A percentile compares a stretch with the other conserved stretches of the same genome.
Evolutionary conservation across 2,797 vertebrate genomes (phyloP).

Genomic region (Chrysolophus pictus): DNA sequence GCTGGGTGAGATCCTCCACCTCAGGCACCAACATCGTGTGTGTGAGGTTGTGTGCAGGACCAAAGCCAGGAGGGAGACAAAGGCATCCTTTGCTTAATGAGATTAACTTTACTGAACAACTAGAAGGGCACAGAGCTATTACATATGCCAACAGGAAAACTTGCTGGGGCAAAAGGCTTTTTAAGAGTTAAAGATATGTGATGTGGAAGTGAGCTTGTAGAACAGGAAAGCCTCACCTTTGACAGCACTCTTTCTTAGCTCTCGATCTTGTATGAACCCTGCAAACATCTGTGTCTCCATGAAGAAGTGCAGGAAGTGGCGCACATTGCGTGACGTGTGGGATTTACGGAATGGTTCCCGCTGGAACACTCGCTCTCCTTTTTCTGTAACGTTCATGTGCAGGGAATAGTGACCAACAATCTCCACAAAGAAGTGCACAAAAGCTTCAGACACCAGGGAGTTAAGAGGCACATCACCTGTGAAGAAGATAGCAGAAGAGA

Average conservation of each 20-base stretch:
- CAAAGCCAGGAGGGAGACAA: neutral
- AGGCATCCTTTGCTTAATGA: neutral
- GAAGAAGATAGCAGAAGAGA: neutral
- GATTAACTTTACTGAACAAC: neutral
- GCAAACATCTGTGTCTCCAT: slow-evolving; percentile 99
- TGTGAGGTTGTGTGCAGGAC: neutral
- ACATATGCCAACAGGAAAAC: neutral
- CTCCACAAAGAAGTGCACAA: slow-evolving; percentile 96
- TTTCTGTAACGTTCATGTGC: slow-evolving; percentile 85
- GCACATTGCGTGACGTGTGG: slow-evolving; percentile 88
- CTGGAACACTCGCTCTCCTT: slow-evolving; percentile 86
- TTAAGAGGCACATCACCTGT: slow-evolving; percentile 80
- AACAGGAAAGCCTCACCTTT: slow-evolving; percentile 81
- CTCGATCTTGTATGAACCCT: slow-evolving; percentile 95
- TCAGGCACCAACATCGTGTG: too few species aligned
- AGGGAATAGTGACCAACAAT: slow-evolving; percentile 94
- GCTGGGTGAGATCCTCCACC: too few species aligned
- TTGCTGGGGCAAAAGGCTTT: neutral
- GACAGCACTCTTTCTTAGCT: slow-evolving; percentile 87
- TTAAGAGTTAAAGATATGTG: neutral
- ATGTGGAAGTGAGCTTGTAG: neutral
- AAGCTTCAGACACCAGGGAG: slow-evolving; percentile 92
- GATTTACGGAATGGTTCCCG: slow-evolving; percentile 91
- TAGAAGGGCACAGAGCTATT: accelerated
- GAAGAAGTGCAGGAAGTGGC: slow-evolving; percentile 94